A percentile compares a stretch with the other conserved stretches of the same genome.
phyloP scores from a whole-genome alignment of 2,797 vertebrate species.

The Tragelaphus oryx region DNA sequence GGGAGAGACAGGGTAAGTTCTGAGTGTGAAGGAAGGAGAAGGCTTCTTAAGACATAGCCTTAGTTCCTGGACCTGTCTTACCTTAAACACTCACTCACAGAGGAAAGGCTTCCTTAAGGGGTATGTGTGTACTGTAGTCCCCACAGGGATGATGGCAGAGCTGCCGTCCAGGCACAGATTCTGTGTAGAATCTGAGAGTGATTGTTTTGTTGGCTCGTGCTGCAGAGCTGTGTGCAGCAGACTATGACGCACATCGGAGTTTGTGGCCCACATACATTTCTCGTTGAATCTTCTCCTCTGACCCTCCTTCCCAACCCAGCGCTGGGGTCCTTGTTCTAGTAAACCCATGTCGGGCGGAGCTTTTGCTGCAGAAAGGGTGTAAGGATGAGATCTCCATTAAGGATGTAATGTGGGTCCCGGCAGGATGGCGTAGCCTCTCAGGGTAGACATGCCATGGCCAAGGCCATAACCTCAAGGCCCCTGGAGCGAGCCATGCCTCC shows the following conservation, averaged over 20 bases:
- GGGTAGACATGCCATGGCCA: neutral
- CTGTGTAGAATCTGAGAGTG: neutral
- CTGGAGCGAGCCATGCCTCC: neutral
- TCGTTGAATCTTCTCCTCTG: neutral
- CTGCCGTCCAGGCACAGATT: neutral
- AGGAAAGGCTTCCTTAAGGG: neutral
- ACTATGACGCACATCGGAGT: neutral
- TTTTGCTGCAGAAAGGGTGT: neutral
- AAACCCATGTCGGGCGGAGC: neutral
- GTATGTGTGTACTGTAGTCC: neutral
- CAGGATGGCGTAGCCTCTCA: neutral
- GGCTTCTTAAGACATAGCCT: neutral
- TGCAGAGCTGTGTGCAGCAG: neutral
- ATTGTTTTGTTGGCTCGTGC: neutral
- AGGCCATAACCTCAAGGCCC: neutral
- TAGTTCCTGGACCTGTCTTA: neutral
- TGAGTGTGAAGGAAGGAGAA: neutral
- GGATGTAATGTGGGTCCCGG: neutral
- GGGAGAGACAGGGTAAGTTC: no score
- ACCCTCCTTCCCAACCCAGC: neutral
- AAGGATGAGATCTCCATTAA: neutral
- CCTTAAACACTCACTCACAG: slow-evolving; percentile 13
- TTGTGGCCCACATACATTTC: neutral
- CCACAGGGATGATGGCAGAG: neutral
- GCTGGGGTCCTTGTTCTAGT: neutral